Evolutionary conservation across 2,113 vertebrate genomes (phyloP), one percentile per base, ranked within the genome.

Genomic region (Silurus asotus): DNA sequence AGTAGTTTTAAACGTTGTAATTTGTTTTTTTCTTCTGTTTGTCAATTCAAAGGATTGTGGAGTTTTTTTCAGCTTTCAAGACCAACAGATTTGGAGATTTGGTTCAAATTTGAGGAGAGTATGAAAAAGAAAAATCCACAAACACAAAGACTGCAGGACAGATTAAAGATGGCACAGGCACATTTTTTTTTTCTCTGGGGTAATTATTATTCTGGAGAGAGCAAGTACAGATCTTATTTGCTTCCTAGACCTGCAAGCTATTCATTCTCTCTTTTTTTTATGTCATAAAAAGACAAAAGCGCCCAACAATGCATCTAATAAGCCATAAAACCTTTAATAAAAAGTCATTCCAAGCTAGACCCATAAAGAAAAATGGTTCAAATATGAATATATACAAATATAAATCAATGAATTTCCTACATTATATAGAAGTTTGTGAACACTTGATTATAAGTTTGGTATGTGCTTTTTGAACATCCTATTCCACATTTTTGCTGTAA

Each of bases 201-300:
- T 59, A 28, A 86, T 89, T 87, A 82, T 78, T 84, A 87, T 89
- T 87, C 85, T 72, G 69, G 25, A 48, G 76, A 48, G 76, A 80
- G 14, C 80, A 45, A 51, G 75, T 62, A 25, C 45, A 55, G 45
- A 48, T 79, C 65, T 72, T 70, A 72, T 58, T 67, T 86, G 51
- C 67, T 86, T 74, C 58, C 20, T 37, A 83, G 61, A 70, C 59
- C 61, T 19, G 20, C 45, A 10, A 49, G 14, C 9, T 74, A 1
- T 51, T 74, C 23, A 74, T 51, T 55, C 23, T 76, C 15, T 76
- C 49, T 23, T 45, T 76, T 76, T 55, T 25, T 76, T 49, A 37
- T 76, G 10, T 76, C 49, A 76, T 76, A 23, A 76, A n/a, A 64
- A 81, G 59, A 81, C 45, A 81, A 49, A 81, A 3, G 20, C 8